Evolutionary conservation across 2,888 invertebrate genomes (phyloP), one percentile per base, ranked within the genome.

Genomic region (Osedax fenrisi): DNA sequence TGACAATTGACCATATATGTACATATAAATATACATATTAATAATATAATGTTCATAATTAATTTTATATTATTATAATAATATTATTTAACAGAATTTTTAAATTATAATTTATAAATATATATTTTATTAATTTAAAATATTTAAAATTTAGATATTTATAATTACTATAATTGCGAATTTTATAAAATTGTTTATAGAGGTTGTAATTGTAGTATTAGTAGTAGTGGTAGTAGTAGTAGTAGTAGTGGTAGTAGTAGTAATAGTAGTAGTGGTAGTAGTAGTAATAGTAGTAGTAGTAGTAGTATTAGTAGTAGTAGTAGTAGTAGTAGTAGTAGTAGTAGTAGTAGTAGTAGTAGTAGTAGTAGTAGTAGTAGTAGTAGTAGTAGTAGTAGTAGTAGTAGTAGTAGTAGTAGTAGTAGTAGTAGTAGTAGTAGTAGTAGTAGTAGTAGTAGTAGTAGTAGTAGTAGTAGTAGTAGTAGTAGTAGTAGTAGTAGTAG

Each of bases 371-470:
- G 61, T 61, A 61, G 61, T 61, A 61, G 61, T 61, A 5, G 61
- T 61, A 5, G 61, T 61, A 61, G 61, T 61, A 61, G 61, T 61
- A 61, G 61, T 3, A 5, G 61, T 61, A 5, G 61, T 61, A 61
- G 5, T 61, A 61, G 61, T 61, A 5, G 61, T 61, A 61, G 61
- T 61, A 5, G 61, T 61, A 61, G 61, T 61, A 61, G 61, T 61
- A 61, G 61, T 61, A 61, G 61, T 61, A 61, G 61, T 61, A 61
- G 61, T 61, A 61, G 61, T 61, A 61, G 61, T 61, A 61, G 61
- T 61, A 61, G 61, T 3, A 22, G 61, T 61, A 5, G 3, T 61
- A 5, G 3, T 61, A 61, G 3, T 61, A 61, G 3, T 61, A 61
- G 3, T 61, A 61, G 3, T 0, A 61, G 3, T 61, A 5, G 3